These are phyloP conservation scores for Alethe castanea DNA, from an alignment of 2,113 vertebrate genomes.

Conservation along the genomic window DNA sequence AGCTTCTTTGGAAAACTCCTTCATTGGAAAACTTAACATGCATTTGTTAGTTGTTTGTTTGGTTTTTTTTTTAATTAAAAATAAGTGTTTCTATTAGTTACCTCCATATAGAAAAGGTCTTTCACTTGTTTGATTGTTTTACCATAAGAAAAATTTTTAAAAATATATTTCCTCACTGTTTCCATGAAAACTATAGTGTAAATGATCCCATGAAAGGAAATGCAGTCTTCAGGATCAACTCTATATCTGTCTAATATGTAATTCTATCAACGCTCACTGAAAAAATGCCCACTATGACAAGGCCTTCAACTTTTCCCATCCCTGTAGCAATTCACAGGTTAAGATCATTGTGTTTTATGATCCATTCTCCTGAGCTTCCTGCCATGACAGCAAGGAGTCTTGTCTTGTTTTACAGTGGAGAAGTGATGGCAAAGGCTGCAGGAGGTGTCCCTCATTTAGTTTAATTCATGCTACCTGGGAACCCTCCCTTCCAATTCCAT, in stretches of 20 bases:
- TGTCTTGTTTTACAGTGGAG: not conserved
- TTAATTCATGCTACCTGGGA: conserved; percentile 15
- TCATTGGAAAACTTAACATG: not conserved
- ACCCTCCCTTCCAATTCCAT: conserved; percentile 14
- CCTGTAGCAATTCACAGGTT: not conserved
- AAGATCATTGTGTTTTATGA: not conserved
- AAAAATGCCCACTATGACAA: not conserved
- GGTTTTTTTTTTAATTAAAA: not conserved
- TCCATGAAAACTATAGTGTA: not conserved
- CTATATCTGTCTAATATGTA: not conserved
- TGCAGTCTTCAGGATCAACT: not conserved
- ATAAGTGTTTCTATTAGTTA: not conserved
- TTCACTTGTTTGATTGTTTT: not conserved
- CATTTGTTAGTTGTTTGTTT: not conserved
- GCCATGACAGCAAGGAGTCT: not conserved
- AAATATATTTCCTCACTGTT: not conserved
- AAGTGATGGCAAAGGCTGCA: not conserved
- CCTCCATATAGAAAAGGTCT: not conserved
- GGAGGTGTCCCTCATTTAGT: not conserved
- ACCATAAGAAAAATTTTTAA: not conserved
- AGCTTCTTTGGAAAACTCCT: not conserved
- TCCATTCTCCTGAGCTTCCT: not conserved
- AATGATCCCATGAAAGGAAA: not conserved
- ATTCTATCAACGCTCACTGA: not conserved
- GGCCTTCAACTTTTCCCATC: not conserved